These are phyloP conservation scores for Cygnus atratus DNA, from an alignment of 2,113 vertebrate genomes.

Conservation along the genomic window DNA sequence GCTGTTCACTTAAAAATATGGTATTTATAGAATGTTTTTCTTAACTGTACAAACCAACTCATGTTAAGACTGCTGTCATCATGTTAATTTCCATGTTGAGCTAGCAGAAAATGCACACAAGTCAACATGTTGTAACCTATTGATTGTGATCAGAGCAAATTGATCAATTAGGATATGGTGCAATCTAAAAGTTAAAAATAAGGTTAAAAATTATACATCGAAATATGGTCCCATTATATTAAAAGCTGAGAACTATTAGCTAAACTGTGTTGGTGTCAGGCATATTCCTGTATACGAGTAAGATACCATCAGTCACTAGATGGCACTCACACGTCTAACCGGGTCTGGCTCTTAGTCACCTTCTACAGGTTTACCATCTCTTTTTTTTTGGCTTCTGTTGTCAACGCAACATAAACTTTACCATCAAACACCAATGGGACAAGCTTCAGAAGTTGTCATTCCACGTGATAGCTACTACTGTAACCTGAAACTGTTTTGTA, in stretches of 20 bases:
- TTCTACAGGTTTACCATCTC: fast-evolving
- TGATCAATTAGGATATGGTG: neutral
- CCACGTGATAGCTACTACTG: neutral
- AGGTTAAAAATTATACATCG: fast-evolving
- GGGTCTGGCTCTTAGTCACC: fast-evolving
- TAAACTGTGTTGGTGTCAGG: fast-evolving
- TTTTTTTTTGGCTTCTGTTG: neutral
- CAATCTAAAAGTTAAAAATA: neutral
- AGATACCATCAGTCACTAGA: fast-evolving
- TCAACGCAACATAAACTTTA: fast-evolving
- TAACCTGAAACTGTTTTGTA: fast-evolving
- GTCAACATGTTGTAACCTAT: neutral
- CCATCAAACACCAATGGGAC: fast-evolving
- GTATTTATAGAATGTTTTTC: neutral
- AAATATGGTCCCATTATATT: fast-evolving
- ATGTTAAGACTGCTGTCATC: fast-evolving
- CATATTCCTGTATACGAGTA: neutral
- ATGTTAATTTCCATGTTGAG: neutral
- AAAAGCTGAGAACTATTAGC: fast-evolving
- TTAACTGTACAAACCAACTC: fast-evolving
- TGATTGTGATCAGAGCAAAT: neutral
- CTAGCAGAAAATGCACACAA: too few species aligned
- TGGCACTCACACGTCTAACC: neutral
- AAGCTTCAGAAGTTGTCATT: fast-evolving
- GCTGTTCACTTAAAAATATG: neutral